Evolutionary conservation across 2,888 invertebrate genomes (phyloP).

Genomic region (Neoascia interrupta): DNA sequence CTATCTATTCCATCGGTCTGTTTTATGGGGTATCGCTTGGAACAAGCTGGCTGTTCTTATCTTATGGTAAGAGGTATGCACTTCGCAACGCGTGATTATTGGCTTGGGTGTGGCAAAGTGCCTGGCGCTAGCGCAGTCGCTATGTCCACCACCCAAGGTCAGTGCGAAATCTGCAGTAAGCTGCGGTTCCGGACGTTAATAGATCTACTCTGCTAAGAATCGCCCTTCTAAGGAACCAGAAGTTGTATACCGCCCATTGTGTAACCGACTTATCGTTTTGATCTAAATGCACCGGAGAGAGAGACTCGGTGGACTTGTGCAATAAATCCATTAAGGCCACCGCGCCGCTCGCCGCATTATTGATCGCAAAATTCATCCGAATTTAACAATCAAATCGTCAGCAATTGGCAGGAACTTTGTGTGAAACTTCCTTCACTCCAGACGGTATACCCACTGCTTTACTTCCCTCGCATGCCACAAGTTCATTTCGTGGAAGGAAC

Average conservation of each 20-base stretch:
- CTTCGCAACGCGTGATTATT: conserved; percentile 67
- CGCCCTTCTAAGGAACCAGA: conserved; percentile 55
- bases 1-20: conserved; percentile 65
- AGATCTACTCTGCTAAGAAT: conserved; percentile 6
- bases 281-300: conserved; percentile 41
- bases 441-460: no score
- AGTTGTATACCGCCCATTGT: conserved; percentile 24
- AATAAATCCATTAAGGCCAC: conserved; percentile 45
- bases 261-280: conserved; percentile 24
- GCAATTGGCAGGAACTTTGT: conserved; percentile 27
- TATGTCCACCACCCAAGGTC: conserved; percentile 67
- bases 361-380: conserved; percentile 12
- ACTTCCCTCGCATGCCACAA: conserved; percentile 26
- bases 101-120: conserved; percentile 62
- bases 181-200: conserved; percentile 58
- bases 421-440: conserved; percentile 24
- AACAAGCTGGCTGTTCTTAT: conserved; percentile 59
- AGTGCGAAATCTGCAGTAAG: conserved; percentile 6
- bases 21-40: conserved; percentile 54
- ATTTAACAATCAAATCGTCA: conserved; percentile 49
- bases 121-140: conserved; percentile 54
- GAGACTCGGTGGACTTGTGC: conserved; percentile 8
- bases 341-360: conserved; percentile 16
- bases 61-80: conserved; percentile 62
- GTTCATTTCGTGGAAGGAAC: conserved; percentile 44